Evolutionary conservation across 2,888 invertebrate species (phyloP).

Genomic region (Omphaloscelis lunosa): DNA sequence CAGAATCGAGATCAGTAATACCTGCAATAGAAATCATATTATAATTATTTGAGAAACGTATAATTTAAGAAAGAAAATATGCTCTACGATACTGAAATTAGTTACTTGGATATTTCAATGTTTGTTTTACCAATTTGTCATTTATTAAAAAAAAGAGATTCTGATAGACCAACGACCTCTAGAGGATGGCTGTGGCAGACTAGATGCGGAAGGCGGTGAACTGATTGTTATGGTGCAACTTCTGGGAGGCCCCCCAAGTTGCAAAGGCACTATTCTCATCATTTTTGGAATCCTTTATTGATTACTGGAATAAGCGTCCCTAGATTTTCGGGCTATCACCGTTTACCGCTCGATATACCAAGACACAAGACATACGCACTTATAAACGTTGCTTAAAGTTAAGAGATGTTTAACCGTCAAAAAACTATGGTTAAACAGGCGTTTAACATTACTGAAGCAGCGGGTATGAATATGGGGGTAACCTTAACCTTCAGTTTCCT

Average conservation of each 20-base stretch:
- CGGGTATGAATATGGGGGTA: too few relatives aligned
- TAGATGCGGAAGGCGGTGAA: background rate
- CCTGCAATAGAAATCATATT: slow-evolving; percentile 66
- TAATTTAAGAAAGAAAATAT: background rate
- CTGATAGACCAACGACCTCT: background rate
- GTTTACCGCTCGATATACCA: background rate
- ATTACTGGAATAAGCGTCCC: background rate
- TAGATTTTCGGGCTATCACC: background rate
- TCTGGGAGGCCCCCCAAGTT: background rate
- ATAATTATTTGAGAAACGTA: background rate
- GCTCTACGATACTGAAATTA: background rate
- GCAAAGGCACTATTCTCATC: background rate
- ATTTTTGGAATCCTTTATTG: background rate
- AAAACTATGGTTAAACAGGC: too few relatives aligned
- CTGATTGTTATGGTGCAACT: background rate
- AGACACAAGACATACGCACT: too few relatives aligned
- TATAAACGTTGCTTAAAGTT: too few relatives aligned
- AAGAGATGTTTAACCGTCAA: too few relatives aligned
- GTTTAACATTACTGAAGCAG: too few relatives aligned
- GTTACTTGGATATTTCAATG: background rate
- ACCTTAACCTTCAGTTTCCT: too few relatives aligned
- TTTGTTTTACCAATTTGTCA: background rate
- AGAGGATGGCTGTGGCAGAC: background rate
- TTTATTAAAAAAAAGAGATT: background rate
- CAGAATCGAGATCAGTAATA: slow-evolving; percentile 63